Evolutionary conservation across 2,113 vertebrate species (phyloP), one percentile per base, ranked within the genome.

Genomic region (Hypocryptadius cinnamomeus): DNA sequence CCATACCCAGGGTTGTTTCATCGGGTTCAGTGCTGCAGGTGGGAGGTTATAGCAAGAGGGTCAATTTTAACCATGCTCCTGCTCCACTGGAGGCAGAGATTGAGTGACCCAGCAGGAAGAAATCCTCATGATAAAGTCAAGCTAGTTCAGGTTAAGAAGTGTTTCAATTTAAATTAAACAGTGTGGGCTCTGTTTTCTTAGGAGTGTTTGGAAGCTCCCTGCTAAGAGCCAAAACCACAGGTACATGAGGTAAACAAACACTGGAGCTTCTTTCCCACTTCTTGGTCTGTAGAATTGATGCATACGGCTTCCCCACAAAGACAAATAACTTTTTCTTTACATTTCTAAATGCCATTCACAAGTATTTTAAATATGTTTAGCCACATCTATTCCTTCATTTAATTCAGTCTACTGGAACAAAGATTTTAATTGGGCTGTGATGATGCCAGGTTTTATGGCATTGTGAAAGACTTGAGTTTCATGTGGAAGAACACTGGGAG

Each of bases 81-180:
- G 39, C 60, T 79, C 44, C 53, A 44, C 61, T 88, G 85, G 51
- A 71, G 64, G 24, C 68, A 88, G 60, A 78, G 85, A 80, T 64
- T 63, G 87, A 87, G 51, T 39, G 66, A 85, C 76, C 44, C 79
- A 87, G 68, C 68, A 70, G 87, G 79, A 79, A 90, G 25, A 90
- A 68, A 89, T 85, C 40, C 35, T 74, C 68, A 42, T 72, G 68
- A 59, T 87, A 25, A 93, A 94, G 71, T 72, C 54, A 79, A 53
- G 54, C 50, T 45, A 80, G 45, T 79, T 95, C 71, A 77, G 31
- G 78, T 77, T 82, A 76, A 92, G 57, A 90, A 85, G 65, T 79
- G n/a, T 79, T 89, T 87, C 59, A 16, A 72, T 94, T 95, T 89
- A 73, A 82, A 91, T 74, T 45, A 70, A 92, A 79, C 50, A 42